phyloP scores from a whole-genome alignment of 2,797 vertebrate genomes.

The Neosilurus mollespiculum region DNA sequence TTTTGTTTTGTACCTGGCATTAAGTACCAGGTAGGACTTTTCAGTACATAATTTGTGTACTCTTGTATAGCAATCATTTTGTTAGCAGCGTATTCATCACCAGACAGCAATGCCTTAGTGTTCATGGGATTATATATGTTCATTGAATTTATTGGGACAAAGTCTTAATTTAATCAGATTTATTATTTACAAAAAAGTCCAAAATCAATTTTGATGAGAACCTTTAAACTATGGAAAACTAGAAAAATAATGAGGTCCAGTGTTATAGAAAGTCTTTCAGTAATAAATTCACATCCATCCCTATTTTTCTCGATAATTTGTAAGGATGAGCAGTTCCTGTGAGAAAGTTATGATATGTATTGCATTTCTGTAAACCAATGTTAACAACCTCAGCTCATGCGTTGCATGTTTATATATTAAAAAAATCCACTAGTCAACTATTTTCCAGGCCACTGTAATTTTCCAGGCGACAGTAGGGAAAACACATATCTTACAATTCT shows the following conservation, averaged over 20 bases:
- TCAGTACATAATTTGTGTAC: background rate
- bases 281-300: background rate
- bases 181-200: no score
- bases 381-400: background rate
- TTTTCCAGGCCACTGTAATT: background rate
- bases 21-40: background rate
- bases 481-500: background rate
- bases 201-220: no score
- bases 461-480: background rate
- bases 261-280: background rate
- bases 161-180: background rate
- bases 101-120: background rate
- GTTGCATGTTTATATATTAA: background rate
- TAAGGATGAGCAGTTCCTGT: background rate
- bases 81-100: background rate
- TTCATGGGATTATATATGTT: background rate
- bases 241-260: background rate
- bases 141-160: background rate
- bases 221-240: no score
- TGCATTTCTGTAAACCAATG: slow-evolving; percentile 10
- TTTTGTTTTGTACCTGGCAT: background rate
- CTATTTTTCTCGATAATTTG: background rate
- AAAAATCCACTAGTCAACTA: background rate
- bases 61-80: background rate
- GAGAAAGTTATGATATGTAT: background rate